Evolutionary conservation across 2,113 vertebrate genomes (phyloP), one percentile per base, ranked within the genome.

Genomic region (Casuarius casuarius): DNA sequence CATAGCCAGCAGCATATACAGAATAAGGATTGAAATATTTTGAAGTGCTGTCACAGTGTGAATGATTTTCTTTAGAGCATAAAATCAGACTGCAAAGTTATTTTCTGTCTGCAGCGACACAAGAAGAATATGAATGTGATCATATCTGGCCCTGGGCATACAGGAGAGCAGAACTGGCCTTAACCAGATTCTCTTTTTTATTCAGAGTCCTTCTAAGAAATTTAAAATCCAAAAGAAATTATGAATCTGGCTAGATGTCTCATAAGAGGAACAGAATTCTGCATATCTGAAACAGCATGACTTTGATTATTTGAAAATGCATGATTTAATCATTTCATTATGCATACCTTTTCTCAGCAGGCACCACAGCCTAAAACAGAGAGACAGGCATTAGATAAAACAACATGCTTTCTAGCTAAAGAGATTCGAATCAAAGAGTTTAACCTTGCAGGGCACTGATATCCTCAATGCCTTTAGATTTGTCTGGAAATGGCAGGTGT

Each of bases 301-400:
- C 92, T 96, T 94, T 96, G 95, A 95, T 94, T 81, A 92, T 91
- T 94, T 89, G 71, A 85, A 93, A 94, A 93, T 0, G 66, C 90
- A 63, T 96, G 96, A 96, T 97, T 97, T 97, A 97, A 97, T 94
- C 77, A 94, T 91, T 95, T 93, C 94, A 94, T 95, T 95, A 93
- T 75, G 93, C 95, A 95, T 93, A 96, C 94, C 96, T 97, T 84
- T 92, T 65, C 95, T 92, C 96, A 94, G 92, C 92, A 96, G 94
- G 91, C 21, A 2, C 54, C 71, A 44, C 80, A 79, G 70, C 86
- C 96, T 96, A 73, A 96, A 95, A 90, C 87, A 95, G 94, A 91
- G 91, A 94, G 80, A 89, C 74, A 94, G 92, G 91, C 75, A 82
- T 29, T 75, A 84, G 84, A 96, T 96, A 72, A 97, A 95, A 92